These are phyloP conservation scores for Petromus typicus DNA, from an alignment of 2,113 vertebrate genomes.

Conservation along the genomic window DNA sequence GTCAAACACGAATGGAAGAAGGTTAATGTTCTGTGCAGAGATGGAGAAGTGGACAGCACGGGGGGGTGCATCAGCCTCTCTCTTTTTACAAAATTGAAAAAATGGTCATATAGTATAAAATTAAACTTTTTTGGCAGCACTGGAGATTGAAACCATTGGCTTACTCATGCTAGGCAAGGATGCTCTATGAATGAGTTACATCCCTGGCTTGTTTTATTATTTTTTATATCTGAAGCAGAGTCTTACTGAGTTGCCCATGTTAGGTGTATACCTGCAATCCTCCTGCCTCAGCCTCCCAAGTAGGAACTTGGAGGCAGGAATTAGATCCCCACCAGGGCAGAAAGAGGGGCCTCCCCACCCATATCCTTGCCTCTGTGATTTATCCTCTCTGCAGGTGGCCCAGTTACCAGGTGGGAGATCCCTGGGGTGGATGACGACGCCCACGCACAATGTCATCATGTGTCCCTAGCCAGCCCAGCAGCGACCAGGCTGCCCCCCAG, in stretches of 20 bases:
- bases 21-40: slow-evolving; percentile 57
- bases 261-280: neutral
- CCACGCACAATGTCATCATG: slow-evolving; percentile 91
- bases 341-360: too few relatives aligned
- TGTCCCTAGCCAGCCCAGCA: slow-evolving; percentile 87
- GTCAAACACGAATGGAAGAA: slow-evolving; percentile 54
- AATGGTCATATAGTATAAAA: neutral
- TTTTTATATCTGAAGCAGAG: neutral
- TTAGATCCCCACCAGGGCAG: neutral
- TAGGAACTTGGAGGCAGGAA: neutral
- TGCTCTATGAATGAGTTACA: neutral
- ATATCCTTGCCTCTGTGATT: neutral
- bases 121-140: neutral
- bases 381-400: slow-evolving; percentile 41
- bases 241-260: neutral
- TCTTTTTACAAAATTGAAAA: neutral
- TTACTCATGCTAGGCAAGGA: neutral
- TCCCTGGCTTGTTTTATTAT: neutral
- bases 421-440: slow-evolving; percentile 78
- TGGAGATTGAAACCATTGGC: neutral
- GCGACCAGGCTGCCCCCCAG: slow-evolving; percentile 80
- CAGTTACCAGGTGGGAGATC: slow-evolving; percentile 77
- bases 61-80: neutral
- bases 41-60: neutral
- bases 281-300: neutral